Evolutionary conservation across 2,797 vertebrate species (phyloP), one percentile per base, ranked within the genome.

Genomic region (Luscinia megarhynchos): DNA sequence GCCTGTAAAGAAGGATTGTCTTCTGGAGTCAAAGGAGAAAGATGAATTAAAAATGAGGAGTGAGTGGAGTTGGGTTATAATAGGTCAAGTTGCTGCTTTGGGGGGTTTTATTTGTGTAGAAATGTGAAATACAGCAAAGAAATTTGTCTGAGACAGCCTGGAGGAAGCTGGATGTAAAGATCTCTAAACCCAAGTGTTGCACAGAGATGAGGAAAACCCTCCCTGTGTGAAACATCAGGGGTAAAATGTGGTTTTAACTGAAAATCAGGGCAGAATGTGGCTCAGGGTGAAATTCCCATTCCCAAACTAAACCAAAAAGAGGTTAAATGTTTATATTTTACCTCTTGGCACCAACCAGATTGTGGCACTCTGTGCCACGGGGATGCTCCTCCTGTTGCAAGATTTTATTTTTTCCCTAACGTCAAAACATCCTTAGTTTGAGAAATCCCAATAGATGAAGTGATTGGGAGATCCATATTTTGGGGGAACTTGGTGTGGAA

Each of bases 21-120:
- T 86, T 46, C 15, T 50, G 76, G 59, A 88, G 74, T 30, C 89
- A 53, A 69, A 64, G 76, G n/a, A 68, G 74, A 63, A 89, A 57
- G 59, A 61, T 67, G 57, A 88, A 94, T 90, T 89, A 46, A 82
- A 93, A 90, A 91, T 69, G 75, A 90, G 72, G 27, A 84, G 34
- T 12, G 58, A 73, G 34, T 3, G 4, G 40, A 63, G 78, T 4
- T 55, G 36, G 61, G 57, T 58, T 84, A 8, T 21, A 38, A 75
- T 5, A 78, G 63, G 53, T 23, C 58, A 53, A 85, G 70, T 45
- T 70, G 36, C 22, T 51, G n/a, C 58, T 72, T 66, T 61, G 64
- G 57, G 9, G 72, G 43, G 72, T 79, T 86, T 85, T 85, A 41
- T 73, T 74, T 70, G 69, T 61, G 20, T 36, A 29, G 81, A 34